phyloP scores from a whole-genome alignment of 2,888 invertebrate species.

The Dynastes hyllus region DNA sequence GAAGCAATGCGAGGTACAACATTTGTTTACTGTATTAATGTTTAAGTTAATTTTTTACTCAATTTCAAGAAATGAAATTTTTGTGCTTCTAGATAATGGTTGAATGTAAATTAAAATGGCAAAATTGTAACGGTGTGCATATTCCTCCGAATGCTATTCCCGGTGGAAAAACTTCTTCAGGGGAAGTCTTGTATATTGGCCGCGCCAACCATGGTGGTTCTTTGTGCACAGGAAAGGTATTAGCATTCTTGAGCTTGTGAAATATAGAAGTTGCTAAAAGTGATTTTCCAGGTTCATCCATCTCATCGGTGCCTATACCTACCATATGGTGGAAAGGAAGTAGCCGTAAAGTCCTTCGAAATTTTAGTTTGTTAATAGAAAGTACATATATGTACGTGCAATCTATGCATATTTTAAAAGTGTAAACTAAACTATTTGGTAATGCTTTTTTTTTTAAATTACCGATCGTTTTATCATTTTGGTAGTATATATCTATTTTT shows the following conservation, averaged over 20 bases:
- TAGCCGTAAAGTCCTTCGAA: conserved; percentile 70
- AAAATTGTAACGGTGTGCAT: conserved; percentile 60
- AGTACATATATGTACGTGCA: too few relatives aligned
- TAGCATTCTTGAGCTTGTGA: too few relatives aligned
- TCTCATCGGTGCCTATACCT: conserved; percentile 73
- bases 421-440: too few relatives aligned
- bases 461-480: too few relatives aligned
- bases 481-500: too few relatives aligned
- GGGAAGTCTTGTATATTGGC: conserved; percentile 69
- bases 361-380: conserved; percentile 50
- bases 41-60: too few relatives aligned
- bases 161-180: conserved; percentile 65
- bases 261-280: too few relatives aligned
- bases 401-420: too few relatives aligned
- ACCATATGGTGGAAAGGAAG: conserved; percentile 71
- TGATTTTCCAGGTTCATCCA: conserved; percentile 68
- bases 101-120: conserved; percentile 51
- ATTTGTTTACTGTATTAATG: too few relatives aligned
- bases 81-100: conserved; percentile 38
- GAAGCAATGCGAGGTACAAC: conserved; percentile 52
- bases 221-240: conserved; percentile 56
- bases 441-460: too few relatives aligned
- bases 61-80: too few relatives aligned
- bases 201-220: conserved; percentile 57
- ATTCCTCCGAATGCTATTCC: conserved; percentile 67